These are phyloP conservation scores for Pipistrellus pygmaeus DNA, from an alignment of 2,797 vertebrate species.

Conservation along the genomic window DNA sequence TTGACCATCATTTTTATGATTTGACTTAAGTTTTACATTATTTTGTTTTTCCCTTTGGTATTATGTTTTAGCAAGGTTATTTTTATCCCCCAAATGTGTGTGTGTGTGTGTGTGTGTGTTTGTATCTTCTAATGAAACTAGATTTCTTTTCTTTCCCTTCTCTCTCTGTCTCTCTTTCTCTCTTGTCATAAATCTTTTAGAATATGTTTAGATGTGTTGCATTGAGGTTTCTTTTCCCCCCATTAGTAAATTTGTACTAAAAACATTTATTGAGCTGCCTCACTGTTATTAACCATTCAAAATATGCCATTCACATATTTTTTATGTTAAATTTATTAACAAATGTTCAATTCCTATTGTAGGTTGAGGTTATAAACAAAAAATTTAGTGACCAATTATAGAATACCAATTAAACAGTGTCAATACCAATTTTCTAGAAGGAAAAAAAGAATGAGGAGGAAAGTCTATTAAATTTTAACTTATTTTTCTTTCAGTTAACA, in stretches of 20 bases:
- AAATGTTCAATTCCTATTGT: not conserved
- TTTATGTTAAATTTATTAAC: not conserved
- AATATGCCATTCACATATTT: not conserved
- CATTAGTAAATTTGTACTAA: not conserved
- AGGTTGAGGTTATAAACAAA: not conserved
- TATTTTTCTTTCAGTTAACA: not conserved
- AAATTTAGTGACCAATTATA: not conserved
- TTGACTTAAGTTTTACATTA: not conserved
- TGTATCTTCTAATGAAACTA: not conserved
- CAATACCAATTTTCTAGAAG: not conserved
- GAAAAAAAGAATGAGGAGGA: not conserved
- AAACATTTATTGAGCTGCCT: not conserved
- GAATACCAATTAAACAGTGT: not conserved
- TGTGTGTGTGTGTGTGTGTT: no score
- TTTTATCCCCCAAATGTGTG: not conserved
- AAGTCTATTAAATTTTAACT: not conserved
- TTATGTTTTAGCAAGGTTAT: slow-evolving; percentile 8
- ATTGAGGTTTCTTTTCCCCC: not conserved
- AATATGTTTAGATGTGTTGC: not conserved
- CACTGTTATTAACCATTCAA: not conserved
- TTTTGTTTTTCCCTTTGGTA: not conserved
- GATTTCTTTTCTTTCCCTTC: not conserved
- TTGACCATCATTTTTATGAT: not conserved
- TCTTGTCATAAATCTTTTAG: not conserved
- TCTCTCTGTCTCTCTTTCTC: not conserved